Conservation (phyloP, 2,888 invertebrate genomes). For the Crioceris asparagi region DNA sequence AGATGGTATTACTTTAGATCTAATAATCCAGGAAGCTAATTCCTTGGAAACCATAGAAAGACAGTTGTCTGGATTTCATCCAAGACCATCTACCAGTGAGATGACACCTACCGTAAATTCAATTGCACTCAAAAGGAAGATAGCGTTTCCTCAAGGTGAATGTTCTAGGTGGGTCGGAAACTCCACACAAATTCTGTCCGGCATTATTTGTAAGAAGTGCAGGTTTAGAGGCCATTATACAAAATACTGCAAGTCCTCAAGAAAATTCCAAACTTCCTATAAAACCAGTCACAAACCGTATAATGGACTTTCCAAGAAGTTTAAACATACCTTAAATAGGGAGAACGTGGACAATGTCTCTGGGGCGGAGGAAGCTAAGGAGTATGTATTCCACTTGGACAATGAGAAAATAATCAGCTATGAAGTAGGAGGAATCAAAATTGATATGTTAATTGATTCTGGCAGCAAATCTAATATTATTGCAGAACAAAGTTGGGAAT, state of each 20-base stretch:
- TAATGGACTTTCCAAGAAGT: background rate
- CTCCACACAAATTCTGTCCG: background rate
- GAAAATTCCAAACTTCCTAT: background rate
- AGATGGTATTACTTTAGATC: background rate
- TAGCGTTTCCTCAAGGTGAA: too few species aligned
- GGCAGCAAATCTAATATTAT: constrained; percentile 20
- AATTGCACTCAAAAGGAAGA: background rate
- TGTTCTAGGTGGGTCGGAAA: too few species aligned
- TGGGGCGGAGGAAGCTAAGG: background rate
- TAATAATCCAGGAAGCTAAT: background rate
- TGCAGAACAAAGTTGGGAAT: constrained; percentile 15
- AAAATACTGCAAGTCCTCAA: background rate
- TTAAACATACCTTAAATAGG: too few species aligned
- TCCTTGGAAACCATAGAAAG: background rate
- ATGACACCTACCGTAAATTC: background rate
- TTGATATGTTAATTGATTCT: constrained; percentile 21
- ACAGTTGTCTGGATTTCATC: background rate
- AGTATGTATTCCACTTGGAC: constrained; percentile 2
- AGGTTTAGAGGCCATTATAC: constrained; percentile 1
- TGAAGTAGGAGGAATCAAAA: constrained; percentile 14
- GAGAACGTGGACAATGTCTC: too few species aligned
- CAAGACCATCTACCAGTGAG: background rate
- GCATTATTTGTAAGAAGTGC: constrained; percentile 3
- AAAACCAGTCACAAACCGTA: background rate
- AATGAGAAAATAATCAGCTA: background rate